Evolutionary conservation across 2,888 invertebrate species (phyloP).

Genomic region (Mellilla xanthometata): DNA sequence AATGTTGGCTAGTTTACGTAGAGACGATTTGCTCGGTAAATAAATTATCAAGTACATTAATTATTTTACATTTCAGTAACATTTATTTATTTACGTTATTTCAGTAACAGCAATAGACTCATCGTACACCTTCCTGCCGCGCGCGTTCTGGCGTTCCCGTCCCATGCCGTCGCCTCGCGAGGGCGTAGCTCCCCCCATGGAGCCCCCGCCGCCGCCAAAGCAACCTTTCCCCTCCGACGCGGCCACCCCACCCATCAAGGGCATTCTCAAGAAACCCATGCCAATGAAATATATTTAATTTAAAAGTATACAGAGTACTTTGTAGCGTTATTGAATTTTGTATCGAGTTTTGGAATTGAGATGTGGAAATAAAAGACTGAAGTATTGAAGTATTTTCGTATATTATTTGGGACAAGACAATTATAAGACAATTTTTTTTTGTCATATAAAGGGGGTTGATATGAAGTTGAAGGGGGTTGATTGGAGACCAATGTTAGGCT

Average conservation of each 20-base stretch:
- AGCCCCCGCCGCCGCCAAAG: conserved; percentile 49
- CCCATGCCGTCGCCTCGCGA: conserved; percentile 42
- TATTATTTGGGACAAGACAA: no score
- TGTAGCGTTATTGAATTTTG: background rate
- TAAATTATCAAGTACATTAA: no score
- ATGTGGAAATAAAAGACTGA: background rate
- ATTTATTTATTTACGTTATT: conserved; percentile 30
- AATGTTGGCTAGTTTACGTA: no score
- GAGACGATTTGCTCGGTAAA: no score
- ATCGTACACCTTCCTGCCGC: conserved; percentile 62
- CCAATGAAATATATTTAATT: conserved; percentile 71
- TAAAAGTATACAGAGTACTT: background rate
- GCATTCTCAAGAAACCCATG: conserved; percentile 76
- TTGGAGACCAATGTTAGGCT: no score
- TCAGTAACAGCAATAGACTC: conserved; percentile 65
- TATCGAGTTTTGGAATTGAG: background rate
- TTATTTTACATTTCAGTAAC: no score
- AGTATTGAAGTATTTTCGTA: background rate
- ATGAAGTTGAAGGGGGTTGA: no score
- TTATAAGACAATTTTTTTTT: no score
- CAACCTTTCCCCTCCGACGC: conserved; percentile 36
- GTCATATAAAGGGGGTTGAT: no score
- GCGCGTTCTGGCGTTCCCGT: conserved; percentile 49
- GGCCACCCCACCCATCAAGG: conserved; percentile 52
- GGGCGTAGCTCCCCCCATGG: conserved; percentile 45